Evolutionary conservation across 2,797 vertebrate genomes (phyloP).

Genomic region (Acanthurus leucopareius): DNA sequence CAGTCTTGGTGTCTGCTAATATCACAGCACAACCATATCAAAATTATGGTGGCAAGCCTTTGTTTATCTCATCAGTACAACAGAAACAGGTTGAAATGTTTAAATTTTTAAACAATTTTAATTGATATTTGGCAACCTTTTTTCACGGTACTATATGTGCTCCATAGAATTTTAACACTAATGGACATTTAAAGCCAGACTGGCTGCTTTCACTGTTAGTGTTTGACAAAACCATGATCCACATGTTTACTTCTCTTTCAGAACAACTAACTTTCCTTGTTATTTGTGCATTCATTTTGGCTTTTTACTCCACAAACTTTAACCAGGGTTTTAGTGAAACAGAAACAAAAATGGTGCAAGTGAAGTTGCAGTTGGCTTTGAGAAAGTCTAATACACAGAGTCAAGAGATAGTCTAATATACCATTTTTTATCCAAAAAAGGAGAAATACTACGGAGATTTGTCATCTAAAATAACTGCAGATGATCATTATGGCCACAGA

Average conservation of each 20-base stretch:
- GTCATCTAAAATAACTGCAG: constrained; percentile 2
- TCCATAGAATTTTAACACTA: constrained; percentile 29
- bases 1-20: too few species aligned
- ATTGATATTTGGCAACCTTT: constrained; percentile 31
- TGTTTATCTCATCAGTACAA: constrained; percentile 63
- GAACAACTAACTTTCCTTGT: not conserved
- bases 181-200: constrained; percentile 37
- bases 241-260: not conserved
- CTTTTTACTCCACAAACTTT: constrained; percentile 1
- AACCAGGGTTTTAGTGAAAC: not conserved
- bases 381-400: not conserved
- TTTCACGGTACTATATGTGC: constrained; percentile 17
- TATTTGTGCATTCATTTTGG: constrained; percentile 19
- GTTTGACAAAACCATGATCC: constrained; percentile 15
- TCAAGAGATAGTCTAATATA: not conserved
- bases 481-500: not conserved
- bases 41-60: constrained; percentile 53
- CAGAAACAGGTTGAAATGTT: constrained; percentile 57
- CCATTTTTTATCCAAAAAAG: not conserved
- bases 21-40: too few species aligned
- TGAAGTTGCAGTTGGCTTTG: not conserved
- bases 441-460: not conserved
- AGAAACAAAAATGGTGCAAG: not conserved
- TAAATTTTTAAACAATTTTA: constrained; percentile 50
- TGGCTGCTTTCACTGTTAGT: constrained; percentile 24